Conservation (phyloP, 2,888 invertebrate species). For the Acrobasis consociella region DNA sequence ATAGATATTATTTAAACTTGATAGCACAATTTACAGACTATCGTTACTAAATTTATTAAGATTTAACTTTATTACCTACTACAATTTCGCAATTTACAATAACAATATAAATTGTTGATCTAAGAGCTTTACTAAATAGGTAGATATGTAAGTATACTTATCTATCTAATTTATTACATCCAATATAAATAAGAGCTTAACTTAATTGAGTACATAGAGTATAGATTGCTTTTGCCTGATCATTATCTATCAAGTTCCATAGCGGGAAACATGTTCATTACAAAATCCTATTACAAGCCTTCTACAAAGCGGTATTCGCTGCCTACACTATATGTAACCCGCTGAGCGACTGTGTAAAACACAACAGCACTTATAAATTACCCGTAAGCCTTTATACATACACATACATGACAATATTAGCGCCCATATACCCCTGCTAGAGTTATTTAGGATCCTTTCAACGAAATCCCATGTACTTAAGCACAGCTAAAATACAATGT, state of each 20-base stretch:
- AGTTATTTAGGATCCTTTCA: constrained; percentile 23
- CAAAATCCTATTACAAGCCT: constrained; percentile 12
- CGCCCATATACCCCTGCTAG: constrained; percentile 3
- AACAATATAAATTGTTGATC: too few species aligned
- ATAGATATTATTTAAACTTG: too few species aligned
- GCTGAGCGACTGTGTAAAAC: constrained; percentile 25
- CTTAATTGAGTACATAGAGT: neutral
- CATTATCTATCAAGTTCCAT: neutral
- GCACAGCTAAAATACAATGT: constrained; percentile 19
- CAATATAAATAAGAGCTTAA: too few species aligned
- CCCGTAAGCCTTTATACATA: constrained; percentile 5
- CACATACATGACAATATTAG: constrained; percentile 8
- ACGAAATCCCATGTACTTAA: constrained; percentile 17
- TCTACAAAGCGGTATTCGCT: constrained; percentile 19
- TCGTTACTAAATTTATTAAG: too few species aligned
- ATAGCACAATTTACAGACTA: too few species aligned
- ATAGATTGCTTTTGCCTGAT: neutral
- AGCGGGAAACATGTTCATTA: constrained; percentile 10
- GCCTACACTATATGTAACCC: constrained; percentile 18
- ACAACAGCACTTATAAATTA: constrained; percentile 24
- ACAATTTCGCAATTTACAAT: too few species aligned
- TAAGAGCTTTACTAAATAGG: too few species aligned
- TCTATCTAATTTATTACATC: too few species aligned
- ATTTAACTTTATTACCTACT: too few species aligned
- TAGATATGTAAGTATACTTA: too few species aligned